Percentiles rank a stretch among this genome's conserved stretches.
These are phyloP conservation scores for Cryptomyrus ogoouensis DNA, from an alignment of 2,113 vertebrate genomes.

Conservation along the genomic window DNA sequence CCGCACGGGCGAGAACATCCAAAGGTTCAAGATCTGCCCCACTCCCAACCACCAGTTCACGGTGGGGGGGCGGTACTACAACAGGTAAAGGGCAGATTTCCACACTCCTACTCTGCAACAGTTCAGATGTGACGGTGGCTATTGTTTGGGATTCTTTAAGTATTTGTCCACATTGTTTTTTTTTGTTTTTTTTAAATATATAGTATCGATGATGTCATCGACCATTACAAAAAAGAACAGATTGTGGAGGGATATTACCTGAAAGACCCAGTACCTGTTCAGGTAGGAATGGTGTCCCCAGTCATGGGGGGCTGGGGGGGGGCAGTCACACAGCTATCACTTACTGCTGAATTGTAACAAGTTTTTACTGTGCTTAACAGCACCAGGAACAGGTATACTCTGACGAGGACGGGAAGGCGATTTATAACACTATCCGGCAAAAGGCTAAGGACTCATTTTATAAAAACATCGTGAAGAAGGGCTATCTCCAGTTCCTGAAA, in stretches of 20 bases:
- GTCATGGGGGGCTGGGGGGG: neutral
- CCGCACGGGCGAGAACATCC: constrained; percentile 95
- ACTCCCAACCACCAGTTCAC: constrained; percentile 96
- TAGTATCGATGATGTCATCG: constrained; percentile 95
- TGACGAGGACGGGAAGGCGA: constrained; percentile 87
- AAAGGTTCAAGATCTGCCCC: constrained; percentile 97
- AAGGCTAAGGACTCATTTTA: constrained; percentile 98
- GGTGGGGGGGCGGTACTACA: constrained; percentile 98
- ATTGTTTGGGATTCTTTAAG: neutral
- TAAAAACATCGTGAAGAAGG: constrained; percentile 99
- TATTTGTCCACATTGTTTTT: neutral
- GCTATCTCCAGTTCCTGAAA: constrained; percentile 83
- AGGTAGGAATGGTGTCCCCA: constrained; percentile 61
- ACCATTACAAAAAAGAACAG: constrained; percentile 97
- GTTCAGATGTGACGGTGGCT: neutral
- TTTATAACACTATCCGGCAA: constrained; percentile 95
- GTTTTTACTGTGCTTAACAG: constrained; percentile 48
- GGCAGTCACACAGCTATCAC: neutral
- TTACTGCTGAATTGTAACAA: neutral
- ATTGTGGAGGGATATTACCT: constrained; percentile 96
- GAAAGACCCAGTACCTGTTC: constrained; percentile 89
- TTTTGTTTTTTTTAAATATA: constrained; percentile 30
- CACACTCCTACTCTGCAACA: neutral
- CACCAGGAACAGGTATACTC: constrained; percentile 90
- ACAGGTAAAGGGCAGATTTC: constrained; percentile 69